Evolutionary conservation across 2,888 invertebrate genomes (phyloP).

Genomic region (Entomobrya proxima): DNA sequence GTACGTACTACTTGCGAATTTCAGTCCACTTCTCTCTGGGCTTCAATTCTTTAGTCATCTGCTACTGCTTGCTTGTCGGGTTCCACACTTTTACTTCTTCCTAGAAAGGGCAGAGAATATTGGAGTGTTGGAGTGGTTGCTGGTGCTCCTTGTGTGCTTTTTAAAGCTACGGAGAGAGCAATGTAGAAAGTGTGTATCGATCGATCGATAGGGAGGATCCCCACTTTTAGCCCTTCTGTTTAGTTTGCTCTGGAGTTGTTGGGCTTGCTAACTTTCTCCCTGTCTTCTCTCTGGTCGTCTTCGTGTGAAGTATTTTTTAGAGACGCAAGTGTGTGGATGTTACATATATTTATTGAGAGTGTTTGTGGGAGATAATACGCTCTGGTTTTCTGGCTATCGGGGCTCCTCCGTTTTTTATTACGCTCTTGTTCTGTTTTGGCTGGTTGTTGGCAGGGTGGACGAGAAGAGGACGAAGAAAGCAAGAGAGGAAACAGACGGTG

Average conservation of each 20-base stretch:
- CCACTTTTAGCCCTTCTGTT: conserved; percentile 70
- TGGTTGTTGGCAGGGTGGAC: conserved; percentile 33
- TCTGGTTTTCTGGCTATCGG: too few relatives aligned
- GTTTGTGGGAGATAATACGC: conserved; percentile 42
- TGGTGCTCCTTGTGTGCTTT: conserved; percentile 25
- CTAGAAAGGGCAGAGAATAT: conserved; percentile 53
- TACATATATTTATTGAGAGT: conserved; percentile 27
- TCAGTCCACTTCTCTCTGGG: conserved; percentile 29
- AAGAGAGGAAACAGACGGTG: conserved; percentile 66
- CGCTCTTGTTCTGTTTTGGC: neutral
- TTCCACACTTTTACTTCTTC: conserved; percentile 59
- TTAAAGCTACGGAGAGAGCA: conserved; percentile 36
- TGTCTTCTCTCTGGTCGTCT: too few relatives aligned
- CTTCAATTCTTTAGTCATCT: conserved; percentile 61
- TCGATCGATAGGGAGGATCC: conserved; percentile 75
- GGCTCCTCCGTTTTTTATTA: too few relatives aligned
- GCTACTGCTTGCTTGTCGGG: conserved; percentile 62
- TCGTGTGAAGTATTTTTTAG: conserved; percentile 60
- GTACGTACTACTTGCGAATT: conserved; percentile 51
- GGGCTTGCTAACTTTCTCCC: too few relatives aligned
- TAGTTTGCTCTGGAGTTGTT: conserved; percentile 59
- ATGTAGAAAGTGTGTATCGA: conserved; percentile 63
- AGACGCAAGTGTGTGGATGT: conserved; percentile 16
- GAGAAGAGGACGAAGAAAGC: conserved; percentile 30
- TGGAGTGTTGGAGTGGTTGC: conserved; percentile 15